Base-by-base conservation (phyloP, 2,113 vertebrate species). In the Pseudois nayaur region DNA sequence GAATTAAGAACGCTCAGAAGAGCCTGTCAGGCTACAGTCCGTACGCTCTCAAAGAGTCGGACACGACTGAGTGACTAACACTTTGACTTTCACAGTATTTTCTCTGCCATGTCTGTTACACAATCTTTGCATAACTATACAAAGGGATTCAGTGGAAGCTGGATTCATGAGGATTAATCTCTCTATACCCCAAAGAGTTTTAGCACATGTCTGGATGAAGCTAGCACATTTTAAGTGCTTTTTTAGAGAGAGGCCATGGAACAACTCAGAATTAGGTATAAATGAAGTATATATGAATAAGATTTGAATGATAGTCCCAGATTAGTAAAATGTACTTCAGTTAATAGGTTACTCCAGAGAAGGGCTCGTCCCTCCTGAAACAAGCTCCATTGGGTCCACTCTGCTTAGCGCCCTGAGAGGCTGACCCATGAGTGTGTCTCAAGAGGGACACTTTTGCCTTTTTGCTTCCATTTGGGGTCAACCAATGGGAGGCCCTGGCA, bases 31-130 rank as follows among this genome's bases (percentile, higher is more conserved):
- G 71, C 71, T 43, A 27, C 11, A 40, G 40, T 27, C 71, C 40
- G 14, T 1, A 8, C 0, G 3, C 36, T 8, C 21, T 14, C 40
- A 43, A 25, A 76, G 21, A 40, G 71, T 14, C 3, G 0, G 36
- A 43, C 40, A 40, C 0, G 5, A 27, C 23, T 3, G 71, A 76
- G 23, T 8, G 12, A 43, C 71, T 14, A 7, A 43, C n/a, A 25
- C 23, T 76, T 27, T 25, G 8, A 43, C 23, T 43, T 43, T 27
- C 12, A 4, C 6, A 2, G 21, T 23, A 31, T 7, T 43, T 60
- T 71, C 54, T 52, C 91, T 76, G 36, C 14, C 21, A 7, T 6
- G 1, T 94, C 40, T 48, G 8, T 62, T 21, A 11, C 43, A 27
- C 19, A 59, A 25, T 21, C 16, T 64, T 57, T 29, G 13, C 13